phyloP scores from a whole-genome alignment of 2,113 vertebrate species.

The Anhinga anhinga region DNA sequence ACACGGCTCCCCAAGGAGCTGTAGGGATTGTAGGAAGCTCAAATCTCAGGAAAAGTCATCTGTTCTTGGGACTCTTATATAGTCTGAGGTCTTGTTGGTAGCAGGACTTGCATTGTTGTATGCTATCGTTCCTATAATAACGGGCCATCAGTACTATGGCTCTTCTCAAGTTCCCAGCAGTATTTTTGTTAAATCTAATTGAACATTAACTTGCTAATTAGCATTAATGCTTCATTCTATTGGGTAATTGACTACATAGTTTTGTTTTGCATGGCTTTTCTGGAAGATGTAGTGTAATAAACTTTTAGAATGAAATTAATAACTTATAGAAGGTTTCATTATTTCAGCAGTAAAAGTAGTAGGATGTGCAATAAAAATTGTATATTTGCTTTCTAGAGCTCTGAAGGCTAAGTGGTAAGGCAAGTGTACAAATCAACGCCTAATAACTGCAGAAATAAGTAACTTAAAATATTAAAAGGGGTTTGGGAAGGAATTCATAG shows the following conservation, averaged over 20 bases:
- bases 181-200: constrained; percentile 45
- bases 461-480: not conserved
- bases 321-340: not conserved
- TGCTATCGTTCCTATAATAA: constrained; percentile 53
- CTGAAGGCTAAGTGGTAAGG: not conserved
- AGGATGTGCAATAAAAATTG: not conserved
- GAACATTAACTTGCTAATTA: constrained; percentile 47
- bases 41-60: constrained; percentile 62
- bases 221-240: constrained; percentile 16
- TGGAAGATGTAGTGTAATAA: not conserved
- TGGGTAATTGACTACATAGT: not conserved
- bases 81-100: constrained; percentile 38
- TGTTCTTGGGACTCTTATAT: constrained; percentile 51
- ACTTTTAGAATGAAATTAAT: constrained; percentile 3
- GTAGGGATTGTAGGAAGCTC: constrained; percentile 52
- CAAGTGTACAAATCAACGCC: not conserved
- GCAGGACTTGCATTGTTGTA: constrained; percentile 26
- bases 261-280: constrained; percentile 12
- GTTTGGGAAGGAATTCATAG: not conserved
- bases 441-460: not conserved
- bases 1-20: constrained; percentile 68
- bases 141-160: not conserved
- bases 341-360: not conserved
- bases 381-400: not conserved
- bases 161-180: constrained; percentile 37